Conservation (phyloP, 1,140 invertebrate species). For the Bathynomus jamesi region DNA sequence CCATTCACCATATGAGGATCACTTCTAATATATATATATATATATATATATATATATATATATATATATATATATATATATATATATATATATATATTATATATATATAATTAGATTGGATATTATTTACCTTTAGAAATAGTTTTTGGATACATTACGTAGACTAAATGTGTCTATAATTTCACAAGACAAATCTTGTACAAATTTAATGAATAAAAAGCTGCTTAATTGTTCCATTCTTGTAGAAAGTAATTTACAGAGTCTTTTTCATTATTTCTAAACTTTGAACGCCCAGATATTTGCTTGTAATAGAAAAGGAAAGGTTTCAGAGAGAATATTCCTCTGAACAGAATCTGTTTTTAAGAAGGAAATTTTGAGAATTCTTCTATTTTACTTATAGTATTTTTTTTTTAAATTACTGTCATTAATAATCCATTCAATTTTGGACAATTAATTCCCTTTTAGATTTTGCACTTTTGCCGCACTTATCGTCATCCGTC, state of each 20-base stretch:
- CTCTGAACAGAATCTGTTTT: too few relatives aligned
- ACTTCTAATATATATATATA: not conserved
- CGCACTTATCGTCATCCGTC: not conserved
- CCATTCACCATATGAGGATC: not conserved
- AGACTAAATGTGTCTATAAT: not conserved
- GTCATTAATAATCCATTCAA: not conserved
- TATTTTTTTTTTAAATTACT: not conserved
- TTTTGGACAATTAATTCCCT: not conserved
- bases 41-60: constrained; percentile 3
- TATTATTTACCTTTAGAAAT: not conserved
- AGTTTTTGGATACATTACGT: not conserved
- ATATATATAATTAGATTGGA: not conserved
- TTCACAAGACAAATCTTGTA: not conserved
- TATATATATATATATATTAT: constrained; percentile 1
- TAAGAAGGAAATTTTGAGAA: too few relatives aligned
- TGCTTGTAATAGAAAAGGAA: too few relatives aligned
- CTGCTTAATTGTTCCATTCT: not conserved
- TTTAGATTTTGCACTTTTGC: not conserved
- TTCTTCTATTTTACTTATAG: not conserved
- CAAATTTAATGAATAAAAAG: not conserved
- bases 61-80: constrained; percentile 2
- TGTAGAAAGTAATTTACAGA: not conserved
- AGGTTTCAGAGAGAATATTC: too few relatives aligned
- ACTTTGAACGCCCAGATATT: not conserved
- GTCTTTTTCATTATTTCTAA: not conserved